A percentile compares a stretch with the other conserved stretches of the same genome.
These are phyloP conservation scores for Asteroscopus sphinx DNA, from an alignment of 2,888 invertebrate genomes.

Conservation along the genomic window DNA sequence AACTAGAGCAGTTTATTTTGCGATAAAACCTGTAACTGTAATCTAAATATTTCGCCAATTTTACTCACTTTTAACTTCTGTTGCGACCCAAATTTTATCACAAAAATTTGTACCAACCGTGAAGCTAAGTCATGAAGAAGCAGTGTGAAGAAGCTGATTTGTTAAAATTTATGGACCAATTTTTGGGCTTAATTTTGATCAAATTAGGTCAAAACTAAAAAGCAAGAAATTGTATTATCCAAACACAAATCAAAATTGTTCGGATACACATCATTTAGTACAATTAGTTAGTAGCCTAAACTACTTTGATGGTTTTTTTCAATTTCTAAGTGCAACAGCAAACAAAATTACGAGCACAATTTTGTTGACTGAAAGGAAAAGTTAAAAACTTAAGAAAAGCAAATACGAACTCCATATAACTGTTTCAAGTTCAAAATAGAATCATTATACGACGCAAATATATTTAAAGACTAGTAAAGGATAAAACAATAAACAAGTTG, in stretches of 20 bases:
- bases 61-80: background rate
- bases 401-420: background rate
- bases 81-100: background rate
- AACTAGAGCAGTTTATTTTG: no score
- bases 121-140: no score
- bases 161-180: background rate
- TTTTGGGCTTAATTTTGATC: background rate
- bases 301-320: background rate
- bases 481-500: background rate
- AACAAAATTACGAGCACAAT: constrained; percentile 25
- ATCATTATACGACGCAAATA: background rate
- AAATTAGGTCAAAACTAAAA: background rate
- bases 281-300: constrained; percentile 17
- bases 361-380: constrained; percentile 21
- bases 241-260: constrained; percentile 6
- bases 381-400: constrained; percentile 7
- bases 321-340: constrained; percentile 22
- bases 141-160: constrained; percentile 2
- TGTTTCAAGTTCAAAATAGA: background rate
- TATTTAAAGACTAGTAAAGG: background rate
- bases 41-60: background rate
- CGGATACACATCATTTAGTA: constrained; percentile 3
- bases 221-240: background rate
- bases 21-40: background rate
- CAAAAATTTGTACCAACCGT: background rate